These are phyloP conservation scores for Lordiphosa mommai DNA, from an alignment of 1,140 invertebrate species.

Conservation along the genomic window DNA sequence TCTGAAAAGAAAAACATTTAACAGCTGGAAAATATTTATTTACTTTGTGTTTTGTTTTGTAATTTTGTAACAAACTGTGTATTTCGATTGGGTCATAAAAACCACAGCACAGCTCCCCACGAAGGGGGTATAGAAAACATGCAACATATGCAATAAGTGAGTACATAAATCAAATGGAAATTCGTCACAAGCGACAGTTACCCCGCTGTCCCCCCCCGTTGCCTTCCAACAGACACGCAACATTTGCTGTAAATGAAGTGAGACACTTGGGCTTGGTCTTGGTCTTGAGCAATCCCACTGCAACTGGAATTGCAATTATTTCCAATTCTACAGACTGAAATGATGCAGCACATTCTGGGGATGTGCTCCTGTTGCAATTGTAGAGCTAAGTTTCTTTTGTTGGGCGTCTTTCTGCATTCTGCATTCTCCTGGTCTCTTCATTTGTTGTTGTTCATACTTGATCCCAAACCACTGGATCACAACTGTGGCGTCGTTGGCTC, in stretches of 20 bases:
- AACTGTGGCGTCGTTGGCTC: constrained; percentile 44
- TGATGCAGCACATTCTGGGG: constrained; percentile 6
- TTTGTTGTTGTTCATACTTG: constrained; percentile 22
- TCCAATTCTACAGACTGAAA: constrained; percentile 18
- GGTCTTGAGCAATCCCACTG: constrained; percentile 13
- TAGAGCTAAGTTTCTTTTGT: constrained; percentile 21
- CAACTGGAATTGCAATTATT: constrained; percentile 37
- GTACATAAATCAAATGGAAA: constrained; percentile 61
- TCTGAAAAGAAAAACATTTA: no score
- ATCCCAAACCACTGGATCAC: no score
- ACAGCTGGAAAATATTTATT: no score
- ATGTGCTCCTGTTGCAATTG: constrained; percentile 16
- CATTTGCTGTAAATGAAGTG: constrained; percentile 64
- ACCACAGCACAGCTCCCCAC: no score
- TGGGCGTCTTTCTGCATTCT: neutral
- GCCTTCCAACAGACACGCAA: constrained; percentile 40
- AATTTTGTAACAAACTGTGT: no score
- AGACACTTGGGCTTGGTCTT: constrained; percentile 22
- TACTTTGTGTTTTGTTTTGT: no score
- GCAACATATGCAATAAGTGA: constrained; percentile 1
- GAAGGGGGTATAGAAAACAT: no score
- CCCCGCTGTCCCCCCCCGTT: neutral
- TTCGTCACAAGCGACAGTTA: constrained; percentile 51
- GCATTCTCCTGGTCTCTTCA: constrained; percentile 17
- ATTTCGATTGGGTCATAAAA: no score